phyloP scores from a whole-genome alignment of 2,888 invertebrate genomes.

The Halictus quadricinctus region DNA sequence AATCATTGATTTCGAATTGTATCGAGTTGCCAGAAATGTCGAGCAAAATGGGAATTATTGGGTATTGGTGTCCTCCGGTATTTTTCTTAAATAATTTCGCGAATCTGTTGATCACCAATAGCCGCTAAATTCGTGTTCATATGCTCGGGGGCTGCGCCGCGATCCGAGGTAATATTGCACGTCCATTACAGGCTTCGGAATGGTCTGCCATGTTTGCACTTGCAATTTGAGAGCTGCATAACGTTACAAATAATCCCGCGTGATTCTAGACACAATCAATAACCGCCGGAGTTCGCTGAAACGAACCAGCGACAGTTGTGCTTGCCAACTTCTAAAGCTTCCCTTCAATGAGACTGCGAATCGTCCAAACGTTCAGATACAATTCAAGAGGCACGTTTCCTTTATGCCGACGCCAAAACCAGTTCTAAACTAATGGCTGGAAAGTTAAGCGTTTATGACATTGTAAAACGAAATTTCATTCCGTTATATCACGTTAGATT shows the following conservation, averaged over 20 bases:
- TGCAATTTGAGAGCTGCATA: slow-evolving; percentile 24
- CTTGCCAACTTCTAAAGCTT: slow-evolving; percentile 12
- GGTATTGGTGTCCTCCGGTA: background rate
- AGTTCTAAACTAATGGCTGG: background rate
- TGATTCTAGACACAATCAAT: slow-evolving; percentile 26
- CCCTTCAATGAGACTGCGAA: slow-evolving; percentile 4
- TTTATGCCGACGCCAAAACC: slow-evolving; percentile 2
- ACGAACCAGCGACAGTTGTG: slow-evolving; percentile 5
- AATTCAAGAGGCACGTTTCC: background rate
- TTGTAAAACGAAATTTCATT: background rate
- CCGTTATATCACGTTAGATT: background rate
- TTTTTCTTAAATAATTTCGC: background rate
- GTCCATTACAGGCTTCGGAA: slow-evolving; percentile 13
- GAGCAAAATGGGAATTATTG: background rate
- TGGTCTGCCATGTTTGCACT: background rate
- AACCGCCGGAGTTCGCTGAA: slow-evolving; percentile 12
- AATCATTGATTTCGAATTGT: background rate
- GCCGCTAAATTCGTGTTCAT: background rate
- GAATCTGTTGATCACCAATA: background rate
- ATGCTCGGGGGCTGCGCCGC: background rate
- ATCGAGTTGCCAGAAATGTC: background rate
- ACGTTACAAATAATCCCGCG: slow-evolving; percentile 28
- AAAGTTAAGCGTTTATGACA: background rate
- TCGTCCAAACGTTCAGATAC: background rate
- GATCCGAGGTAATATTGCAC: background rate